These are phyloP conservation scores for Esox lucius DNA, from an alignment of 2,797 vertebrate genomes.

Conservation along the genomic window DNA sequence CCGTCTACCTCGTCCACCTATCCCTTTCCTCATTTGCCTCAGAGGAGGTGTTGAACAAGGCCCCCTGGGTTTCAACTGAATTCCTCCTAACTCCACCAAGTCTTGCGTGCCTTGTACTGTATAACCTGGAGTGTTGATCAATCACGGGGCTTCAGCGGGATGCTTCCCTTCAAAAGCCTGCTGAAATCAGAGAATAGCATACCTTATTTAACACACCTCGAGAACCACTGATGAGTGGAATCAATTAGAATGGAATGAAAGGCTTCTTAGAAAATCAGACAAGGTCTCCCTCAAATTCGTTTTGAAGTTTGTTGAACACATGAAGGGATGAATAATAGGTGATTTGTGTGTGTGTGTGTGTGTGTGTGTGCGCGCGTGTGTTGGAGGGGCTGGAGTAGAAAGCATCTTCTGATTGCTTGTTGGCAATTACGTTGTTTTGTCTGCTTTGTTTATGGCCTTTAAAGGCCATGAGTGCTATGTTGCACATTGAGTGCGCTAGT, in stretches of 20 bases:
- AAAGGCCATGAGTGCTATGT: not conserved
- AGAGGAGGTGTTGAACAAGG: slow-evolving; percentile 9
- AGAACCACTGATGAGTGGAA: slow-evolving; percentile 35
- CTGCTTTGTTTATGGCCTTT: not conserved
- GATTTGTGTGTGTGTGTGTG: too few relatives aligned
- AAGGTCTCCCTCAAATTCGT: slow-evolving; percentile 2
- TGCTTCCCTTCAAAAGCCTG: slow-evolving; percentile 26
- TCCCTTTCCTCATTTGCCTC: slow-evolving; percentile 30
- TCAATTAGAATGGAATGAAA: not conserved
- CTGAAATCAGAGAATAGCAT: slow-evolving; percentile 14
- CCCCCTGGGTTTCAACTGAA: slow-evolving; percentile 19
- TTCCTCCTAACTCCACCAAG: slow-evolving; percentile 29
- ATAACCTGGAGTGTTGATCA: slow-evolving; percentile 1
- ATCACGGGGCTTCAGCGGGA: slow-evolving; percentile 20
- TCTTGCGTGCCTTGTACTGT: slow-evolving; percentile 10
- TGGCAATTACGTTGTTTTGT: slow-evolving; percentile 3
- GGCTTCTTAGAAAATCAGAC: slow-evolving; percentile 13
- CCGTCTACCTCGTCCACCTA: slow-evolving; percentile 42
- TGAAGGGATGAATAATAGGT: not conserved
- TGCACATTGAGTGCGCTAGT: not conserved
- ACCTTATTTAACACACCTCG: slow-evolving; percentile 10
- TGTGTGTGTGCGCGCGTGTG: not conserved
- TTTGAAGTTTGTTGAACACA: slow-evolving; percentile 23
- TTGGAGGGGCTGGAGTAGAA: not conserved
- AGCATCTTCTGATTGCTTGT: not conserved